Evolutionary conservation across 35 echinoderm and acorn worm genomes (phyloP).

Genomic region (Ophioderma brevispina): DNA sequence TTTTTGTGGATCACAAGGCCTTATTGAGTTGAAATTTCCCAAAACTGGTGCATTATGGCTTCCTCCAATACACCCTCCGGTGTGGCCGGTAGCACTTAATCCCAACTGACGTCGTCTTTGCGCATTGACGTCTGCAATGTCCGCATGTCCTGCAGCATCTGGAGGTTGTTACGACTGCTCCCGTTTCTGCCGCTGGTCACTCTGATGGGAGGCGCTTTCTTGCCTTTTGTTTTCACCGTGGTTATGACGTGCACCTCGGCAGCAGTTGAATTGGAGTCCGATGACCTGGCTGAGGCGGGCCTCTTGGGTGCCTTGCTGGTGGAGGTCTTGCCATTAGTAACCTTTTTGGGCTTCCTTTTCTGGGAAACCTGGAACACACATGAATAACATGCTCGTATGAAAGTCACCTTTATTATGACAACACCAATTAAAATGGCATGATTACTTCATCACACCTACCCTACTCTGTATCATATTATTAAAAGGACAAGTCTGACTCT

Average conservation of each 20-base stretch:
- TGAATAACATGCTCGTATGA: no score
- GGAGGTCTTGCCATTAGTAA: slow-evolving; percentile 33
- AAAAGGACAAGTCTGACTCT: no score
- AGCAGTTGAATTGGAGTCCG: slow-evolving; percentile 3
- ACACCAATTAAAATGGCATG: no score
- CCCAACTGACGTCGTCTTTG: slow-evolving; percentile 91
- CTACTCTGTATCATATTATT: no score
- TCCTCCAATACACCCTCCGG: no score
- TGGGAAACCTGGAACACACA: not conserved
- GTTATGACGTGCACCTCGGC: slow-evolving; percentile 94
- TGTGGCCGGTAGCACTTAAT: slow-evolving; percentile 50
- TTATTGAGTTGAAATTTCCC: no score
- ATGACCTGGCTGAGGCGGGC: slow-evolving; percentile 15
- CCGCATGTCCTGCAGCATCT: slow-evolving; percentile 79
- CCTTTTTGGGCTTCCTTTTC: slow-evolving; percentile 16
- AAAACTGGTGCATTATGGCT: no score
- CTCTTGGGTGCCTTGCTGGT: slow-evolving; percentile 7
- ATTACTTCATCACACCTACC: no score
- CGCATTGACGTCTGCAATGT: slow-evolving; percentile 87
- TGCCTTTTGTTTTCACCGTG: slow-evolving; percentile 83
- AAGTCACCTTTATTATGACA: no score
- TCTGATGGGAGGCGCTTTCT: slow-evolving; percentile 44
- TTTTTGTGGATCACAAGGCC: no score
- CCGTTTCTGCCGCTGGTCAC: slow-evolving; percentile 22
- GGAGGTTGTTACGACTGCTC: slow-evolving; percentile 13